Evolutionary conservation across 2,888 invertebrate genomes (phyloP), one percentile per base, ranked within the genome.

Genomic region (Nemotelus pantherinus): DNA sequence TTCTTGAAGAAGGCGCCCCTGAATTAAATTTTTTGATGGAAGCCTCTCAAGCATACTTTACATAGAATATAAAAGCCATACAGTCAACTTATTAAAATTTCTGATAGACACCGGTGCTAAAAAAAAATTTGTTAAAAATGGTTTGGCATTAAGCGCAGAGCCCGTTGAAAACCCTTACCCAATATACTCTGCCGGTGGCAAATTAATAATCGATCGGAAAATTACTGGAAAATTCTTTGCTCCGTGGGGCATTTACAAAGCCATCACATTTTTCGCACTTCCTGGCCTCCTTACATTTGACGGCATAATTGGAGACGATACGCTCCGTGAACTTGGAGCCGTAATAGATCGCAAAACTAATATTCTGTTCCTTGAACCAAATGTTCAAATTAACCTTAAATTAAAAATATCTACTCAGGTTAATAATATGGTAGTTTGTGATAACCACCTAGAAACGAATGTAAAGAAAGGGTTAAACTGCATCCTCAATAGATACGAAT

Each of bases 11-110:
- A 25, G 10, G 2, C 39, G 43, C 58, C 10, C 55, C 60, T 1
- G 77, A 79, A 50, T 25, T 75, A 76, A 79, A 79, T 79, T 77
- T 77, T 75, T 71, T 72, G 75, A 77, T n/a, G 75, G 63, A 47
- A 7, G 77, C 64, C 77, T 77, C 68, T 77, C 79, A 45, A 71
- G 79, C 75, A 44, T 77, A 10, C 79, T 71, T 43, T 77, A 77
- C 79, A 2, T 79, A 77, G 74, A 79, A 48, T 77, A 79, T 41
- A 45, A 6, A 7, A 67, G 60, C 5, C 70, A 64, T 39, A 74
- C 9, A 48, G 60, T 2, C 2, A 72, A n/a, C 57, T 67, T 44
- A n/a, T 76, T 2, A 76, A 78, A 39, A 65, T 78, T 45, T 45
- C 76, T 4, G n/a, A 64, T 78, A 25, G 71, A 76, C 43, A 76